phyloP scores from a whole-genome alignment of 2,797 vertebrate species.

The Poeciliopsis gracilis region DNA sequence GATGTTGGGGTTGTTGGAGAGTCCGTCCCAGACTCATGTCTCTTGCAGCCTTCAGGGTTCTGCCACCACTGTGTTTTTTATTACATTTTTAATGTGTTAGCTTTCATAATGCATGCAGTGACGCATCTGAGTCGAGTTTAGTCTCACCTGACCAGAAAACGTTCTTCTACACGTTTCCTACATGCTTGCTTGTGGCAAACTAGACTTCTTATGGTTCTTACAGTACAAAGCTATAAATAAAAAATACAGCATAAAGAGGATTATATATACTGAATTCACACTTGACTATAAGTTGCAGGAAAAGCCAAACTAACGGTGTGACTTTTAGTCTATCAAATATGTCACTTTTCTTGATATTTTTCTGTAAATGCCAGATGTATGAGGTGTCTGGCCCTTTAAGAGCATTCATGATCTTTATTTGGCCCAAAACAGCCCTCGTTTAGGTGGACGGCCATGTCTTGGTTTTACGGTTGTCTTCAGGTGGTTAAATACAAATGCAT shows the following conservation, averaged over 20 bases:
- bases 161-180: neutral
- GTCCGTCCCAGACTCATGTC: neutral
- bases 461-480: neutral
- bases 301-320: too few species aligned
- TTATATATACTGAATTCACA: neutral
- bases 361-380: neutral
- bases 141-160: neutral
- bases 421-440: too few species aligned
- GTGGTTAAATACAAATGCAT: neutral
- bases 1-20: neutral
- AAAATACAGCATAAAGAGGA: neutral
- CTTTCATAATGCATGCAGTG: neutral
- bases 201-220: neutral
- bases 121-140: neutral
- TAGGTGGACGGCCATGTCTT: neutral
- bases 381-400: neutral
- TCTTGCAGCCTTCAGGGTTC: neutral
- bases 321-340: neutral
- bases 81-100: neutral
- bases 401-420: neutral
- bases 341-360: neutral
- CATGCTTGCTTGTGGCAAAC: neutral
- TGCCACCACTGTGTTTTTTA: neutral
- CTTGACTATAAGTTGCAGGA: neutral
- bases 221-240: neutral